A percentile compares a stretch with the other conserved stretches of the same genome.
phyloP scores from a whole-genome alignment of 1,140 invertebrate genomes.

The Drosophila triauraria region DNA sequence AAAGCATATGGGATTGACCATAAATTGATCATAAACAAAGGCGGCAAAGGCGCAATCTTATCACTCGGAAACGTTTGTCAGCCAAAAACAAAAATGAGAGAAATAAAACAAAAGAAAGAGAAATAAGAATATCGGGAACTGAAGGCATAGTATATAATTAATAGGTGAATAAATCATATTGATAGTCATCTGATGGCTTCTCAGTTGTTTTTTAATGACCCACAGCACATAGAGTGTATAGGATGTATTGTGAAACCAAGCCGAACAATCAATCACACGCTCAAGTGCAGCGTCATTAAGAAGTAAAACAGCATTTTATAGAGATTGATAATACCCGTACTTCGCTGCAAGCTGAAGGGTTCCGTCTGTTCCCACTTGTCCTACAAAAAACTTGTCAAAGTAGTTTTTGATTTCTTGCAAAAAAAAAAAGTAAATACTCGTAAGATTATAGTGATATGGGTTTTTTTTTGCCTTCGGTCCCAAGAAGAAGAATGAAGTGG shows the following conservation, averaged over 20 bases:
- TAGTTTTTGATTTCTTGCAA: conserved; percentile 1
- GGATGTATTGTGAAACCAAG: conserved; percentile 40
- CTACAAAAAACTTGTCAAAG: neutral
- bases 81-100: neutral
- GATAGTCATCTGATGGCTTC: conserved; percentile 31
- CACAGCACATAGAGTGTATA: neutral
- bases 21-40: conserved; percentile 45
- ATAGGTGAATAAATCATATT: conserved; percentile 62
- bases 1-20: conserved; percentile 18
- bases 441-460: neutral
- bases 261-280: conserved; percentile 62
- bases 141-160: conserved; percentile 33
- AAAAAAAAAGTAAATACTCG: neutral
- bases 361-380: conserved; percentile 4
- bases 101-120: conserved; percentile 5
- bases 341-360: conserved; percentile 20
- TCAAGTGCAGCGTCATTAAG: conserved; percentile 53
- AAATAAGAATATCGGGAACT: conserved; percentile 22
- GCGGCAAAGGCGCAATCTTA: conserved; percentile 55
- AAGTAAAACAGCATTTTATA: conserved; percentile 52
- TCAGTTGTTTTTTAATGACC: conserved; percentile 42
- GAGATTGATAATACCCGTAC: conserved; percentile 53
- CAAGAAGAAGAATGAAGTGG: neutral
- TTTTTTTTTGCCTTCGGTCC: neutral
- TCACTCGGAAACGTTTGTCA: conserved; percentile 34